A percentile compares a stretch with the other conserved stretches of the same genome.
Evolutionary conservation across 1,140 invertebrate genomes (phyloP).

Genomic region (Sminthurides bifidus): DNA sequence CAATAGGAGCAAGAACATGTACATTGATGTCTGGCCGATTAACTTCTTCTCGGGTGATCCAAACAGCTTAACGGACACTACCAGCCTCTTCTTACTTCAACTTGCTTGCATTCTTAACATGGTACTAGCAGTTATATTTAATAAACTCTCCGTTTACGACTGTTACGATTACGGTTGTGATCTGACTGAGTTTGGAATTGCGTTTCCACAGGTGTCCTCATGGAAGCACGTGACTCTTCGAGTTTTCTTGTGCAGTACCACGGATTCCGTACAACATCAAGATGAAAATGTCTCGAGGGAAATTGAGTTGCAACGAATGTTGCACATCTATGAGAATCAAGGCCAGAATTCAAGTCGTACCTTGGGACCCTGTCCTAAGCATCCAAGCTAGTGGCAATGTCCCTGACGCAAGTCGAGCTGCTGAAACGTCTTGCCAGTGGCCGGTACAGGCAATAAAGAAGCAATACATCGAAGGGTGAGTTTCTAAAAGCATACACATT

Average conservation of each 20-base stretch:
- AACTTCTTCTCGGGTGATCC: constrained; percentile 67
- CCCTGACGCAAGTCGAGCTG: constrained; percentile 5
- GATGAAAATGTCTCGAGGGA: constrained; percentile 32
- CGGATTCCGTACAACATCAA: constrained; percentile 17
- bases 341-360: constrained; percentile 44
- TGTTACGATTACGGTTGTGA: no score
- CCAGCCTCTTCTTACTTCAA: constrained; percentile 89
- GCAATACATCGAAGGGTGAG: constrained; percentile 31
- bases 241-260: constrained; percentile 34
- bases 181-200: no score
- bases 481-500: constrained; percentile 30
- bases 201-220: constrained; percentile 13
- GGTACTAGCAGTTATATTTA: constrained; percentile 39
- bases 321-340: constrained; percentile 50
- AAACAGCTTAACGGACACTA: constrained; percentile 64
- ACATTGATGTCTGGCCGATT: constrained; percentile 95
- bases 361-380: constrained; percentile 41
- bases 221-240: constrained; percentile 29
- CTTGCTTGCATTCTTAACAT: constrained; percentile 93
- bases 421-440: constrained; percentile 27
- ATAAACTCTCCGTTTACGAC: no score
- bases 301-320: constrained; percentile 36
- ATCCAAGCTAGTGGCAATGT: constrained; percentile 21
- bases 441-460: constrained; percentile 20
- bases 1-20: constrained; percentile 40